Evolutionary conservation across 2,888 invertebrate species (phyloP).

Genomic region (Conops quadrifasciatus): DNA sequence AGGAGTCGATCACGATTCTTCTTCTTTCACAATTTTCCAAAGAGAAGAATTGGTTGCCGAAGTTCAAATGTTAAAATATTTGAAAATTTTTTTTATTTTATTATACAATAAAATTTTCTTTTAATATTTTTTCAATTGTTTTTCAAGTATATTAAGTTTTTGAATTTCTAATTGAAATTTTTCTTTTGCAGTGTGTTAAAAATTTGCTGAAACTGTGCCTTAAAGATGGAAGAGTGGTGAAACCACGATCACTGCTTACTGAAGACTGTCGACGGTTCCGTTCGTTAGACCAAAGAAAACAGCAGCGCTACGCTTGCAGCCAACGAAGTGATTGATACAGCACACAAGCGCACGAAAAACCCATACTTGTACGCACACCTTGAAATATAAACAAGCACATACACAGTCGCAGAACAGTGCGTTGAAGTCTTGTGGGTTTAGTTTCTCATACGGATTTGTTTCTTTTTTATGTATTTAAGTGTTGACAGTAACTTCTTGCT

Average conservation of each 20-base stretch:
- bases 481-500: slow-evolving; percentile 21
- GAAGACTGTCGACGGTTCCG: slow-evolving; percentile 50
- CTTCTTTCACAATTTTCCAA: not conserved
- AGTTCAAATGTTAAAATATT: no score
- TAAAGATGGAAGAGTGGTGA: slow-evolving; percentile 47
- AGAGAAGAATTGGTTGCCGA: no score
- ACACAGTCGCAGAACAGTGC: not conserved
- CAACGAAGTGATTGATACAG: no score
- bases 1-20: not conserved
- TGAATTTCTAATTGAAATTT: slow-evolving; percentile 33
- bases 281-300: slow-evolving; percentile 50
- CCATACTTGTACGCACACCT: not conserved
- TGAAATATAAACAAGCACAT: not conserved
- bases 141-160: not conserved
- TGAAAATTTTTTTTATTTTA: not conserved
- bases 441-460: slow-evolving; percentile 9
- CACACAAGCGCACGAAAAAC: no score
- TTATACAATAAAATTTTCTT: not conserved
- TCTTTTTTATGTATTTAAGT: not conserved
- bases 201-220: not conserved
- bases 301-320: slow-evolving; percentile 36
- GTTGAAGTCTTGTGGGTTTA: not conserved
- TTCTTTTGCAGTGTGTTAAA: slow-evolving; percentile 20
- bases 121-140: not conserved
- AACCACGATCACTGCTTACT: slow-evolving; percentile 55